Evolutionary conservation across 1,140 invertebrate genomes (phyloP).

Genomic region (Eciton burchellii): DNA sequence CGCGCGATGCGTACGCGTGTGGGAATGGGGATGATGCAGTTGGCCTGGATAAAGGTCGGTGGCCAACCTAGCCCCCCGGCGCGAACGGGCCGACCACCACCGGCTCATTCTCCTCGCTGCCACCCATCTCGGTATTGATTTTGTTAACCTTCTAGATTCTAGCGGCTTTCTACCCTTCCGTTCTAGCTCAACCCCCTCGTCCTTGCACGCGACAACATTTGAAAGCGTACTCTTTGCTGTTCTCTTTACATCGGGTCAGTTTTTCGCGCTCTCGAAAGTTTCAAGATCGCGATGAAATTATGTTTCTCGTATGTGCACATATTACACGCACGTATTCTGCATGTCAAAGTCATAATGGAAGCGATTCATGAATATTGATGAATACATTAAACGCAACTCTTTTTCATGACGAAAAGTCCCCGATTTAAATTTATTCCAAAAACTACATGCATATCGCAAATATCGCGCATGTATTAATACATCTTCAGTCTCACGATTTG

Average conservation of each 20-base stretch:
- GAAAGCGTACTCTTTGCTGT: conserved; percentile 20
- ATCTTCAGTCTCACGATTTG: no score
- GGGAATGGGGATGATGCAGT: conserved; percentile 80
- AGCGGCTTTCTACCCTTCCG: conserved; percentile 54
- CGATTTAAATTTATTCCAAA: no score
- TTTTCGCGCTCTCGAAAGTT: conserved; percentile 19
- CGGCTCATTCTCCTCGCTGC: conserved; percentile 52
- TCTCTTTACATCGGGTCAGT: background rate
- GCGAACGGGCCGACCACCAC: conserved; percentile 59
- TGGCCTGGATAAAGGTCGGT: conserved; percentile 83
- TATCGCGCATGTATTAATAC: no score
- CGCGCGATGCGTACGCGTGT: conserved; percentile 63
- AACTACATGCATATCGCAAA: no score
- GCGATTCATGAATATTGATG: no score
- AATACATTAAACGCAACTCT: no score
- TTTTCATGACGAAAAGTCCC: no score
- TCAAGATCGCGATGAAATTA: background rate
- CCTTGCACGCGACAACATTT: conserved; percentile 53
- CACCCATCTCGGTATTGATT: conserved; percentile 80
- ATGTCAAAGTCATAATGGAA: no score
- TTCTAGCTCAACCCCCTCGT: conserved; percentile 23
- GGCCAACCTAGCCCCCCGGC: conserved; percentile 81
- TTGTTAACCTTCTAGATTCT: conserved; percentile 81
- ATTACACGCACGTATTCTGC: no score
- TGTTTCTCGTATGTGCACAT: no score